phyloP scores from a whole-genome alignment of 2,888 invertebrate species.

The Leucophora obtusa region DNA sequence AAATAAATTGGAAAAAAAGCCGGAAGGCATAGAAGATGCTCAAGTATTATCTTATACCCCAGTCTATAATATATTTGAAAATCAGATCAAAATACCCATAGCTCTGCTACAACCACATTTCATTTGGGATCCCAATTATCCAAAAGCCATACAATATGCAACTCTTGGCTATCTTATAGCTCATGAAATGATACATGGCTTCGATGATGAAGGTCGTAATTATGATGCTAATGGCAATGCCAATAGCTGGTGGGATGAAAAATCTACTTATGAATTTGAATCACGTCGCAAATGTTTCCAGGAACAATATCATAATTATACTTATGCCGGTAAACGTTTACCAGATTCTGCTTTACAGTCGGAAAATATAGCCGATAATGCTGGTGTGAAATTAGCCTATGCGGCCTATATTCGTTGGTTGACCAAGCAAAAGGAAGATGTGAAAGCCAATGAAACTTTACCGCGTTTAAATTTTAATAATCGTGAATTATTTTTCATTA shows the following conservation, averaged over 20 bases:
- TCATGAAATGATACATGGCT: constrained; percentile 75
- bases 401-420: constrained; percentile 73
- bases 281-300: constrained; percentile 73
- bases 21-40: constrained; percentile 57
- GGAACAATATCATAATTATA: constrained; percentile 73
- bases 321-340: constrained; percentile 67
- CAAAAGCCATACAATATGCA: constrained; percentile 72
- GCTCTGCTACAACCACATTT: constrained; percentile 73
- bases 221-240: constrained; percentile 70
- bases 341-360: constrained; percentile 68
- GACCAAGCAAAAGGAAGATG: constrained; percentile 55
- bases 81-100: constrained; percentile 73
- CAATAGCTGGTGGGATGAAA: constrained; percentile 73
- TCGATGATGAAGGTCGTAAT: constrained; percentile 73
- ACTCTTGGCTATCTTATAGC: constrained; percentile 73
- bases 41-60: constrained; percentile 69
- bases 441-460: constrained; percentile 68
- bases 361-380: constrained; percentile 77
- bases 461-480: constrained; percentile 68
- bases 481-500: constrained; percentile 73
- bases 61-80: constrained; percentile 69
- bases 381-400: constrained; percentile 74
- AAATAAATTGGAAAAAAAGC: constrained; percentile 57
- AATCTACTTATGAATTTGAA: constrained; percentile 70
- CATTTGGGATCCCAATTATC: constrained; percentile 73